These are phyloP conservation scores for Cheirogaleus medius DNA, from an alignment of 2,113 vertebrate genomes.

Conservation along the genomic window DNA sequence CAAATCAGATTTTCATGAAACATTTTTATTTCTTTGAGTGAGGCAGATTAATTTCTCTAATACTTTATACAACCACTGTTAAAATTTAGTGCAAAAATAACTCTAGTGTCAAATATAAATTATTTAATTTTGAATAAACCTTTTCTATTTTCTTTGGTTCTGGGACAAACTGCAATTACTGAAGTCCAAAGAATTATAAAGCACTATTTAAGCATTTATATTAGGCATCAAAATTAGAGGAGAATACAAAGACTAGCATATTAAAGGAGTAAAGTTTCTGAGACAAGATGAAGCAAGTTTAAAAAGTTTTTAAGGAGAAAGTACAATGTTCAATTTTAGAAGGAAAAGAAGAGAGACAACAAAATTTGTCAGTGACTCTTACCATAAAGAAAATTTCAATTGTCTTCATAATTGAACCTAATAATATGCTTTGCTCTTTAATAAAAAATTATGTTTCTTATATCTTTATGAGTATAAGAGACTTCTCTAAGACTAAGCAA, in stretches of 20 bases:
- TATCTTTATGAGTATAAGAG: neutral
- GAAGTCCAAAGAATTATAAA: neutral
- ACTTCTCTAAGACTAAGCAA: neutral
- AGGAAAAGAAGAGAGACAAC: neutral
- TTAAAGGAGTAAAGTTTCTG: constrained; percentile 11
- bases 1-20: constrained; percentile 34
- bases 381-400: constrained; percentile 1
- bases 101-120: neutral
- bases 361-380: neutral
- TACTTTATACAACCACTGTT: neutral
- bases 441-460: neutral
- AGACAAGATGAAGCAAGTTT: neutral
- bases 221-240: neutral
- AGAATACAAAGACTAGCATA: neutral
- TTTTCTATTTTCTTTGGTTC: constrained; percentile 28
- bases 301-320: constrained; percentile 20
- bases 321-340: constrained; percentile 16
- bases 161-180: constrained; percentile 1
- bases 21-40: constrained; percentile 5
- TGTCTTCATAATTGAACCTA: constrained; percentile 4
- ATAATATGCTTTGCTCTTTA: constrained; percentile 35
- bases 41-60: constrained; percentile 35
- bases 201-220: neutral
- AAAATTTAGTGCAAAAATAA: constrained; percentile 55
- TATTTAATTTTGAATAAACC: constrained; percentile 36